Percentiles rank a stretch among this genome's conserved stretches.
These are phyloP conservation scores for Hydrocynus forskahlii DNA, from an alignment of 2,797 vertebrate species.

Conservation along the genomic window DNA sequence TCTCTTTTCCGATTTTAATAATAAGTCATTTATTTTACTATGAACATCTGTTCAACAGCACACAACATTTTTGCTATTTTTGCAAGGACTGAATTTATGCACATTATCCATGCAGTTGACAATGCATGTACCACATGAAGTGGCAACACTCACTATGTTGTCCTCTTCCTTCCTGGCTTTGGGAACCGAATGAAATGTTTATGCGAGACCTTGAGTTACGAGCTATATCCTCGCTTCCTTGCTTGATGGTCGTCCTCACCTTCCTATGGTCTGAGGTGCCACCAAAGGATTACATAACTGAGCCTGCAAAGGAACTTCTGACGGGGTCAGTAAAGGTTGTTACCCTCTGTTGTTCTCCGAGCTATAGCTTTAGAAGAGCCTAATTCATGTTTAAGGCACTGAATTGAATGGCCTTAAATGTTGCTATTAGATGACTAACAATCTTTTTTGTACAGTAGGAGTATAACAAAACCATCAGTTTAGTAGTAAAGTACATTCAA, in stretches of 20 bases:
- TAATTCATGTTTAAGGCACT: not conserved
- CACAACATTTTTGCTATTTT: not conserved
- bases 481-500: no score
- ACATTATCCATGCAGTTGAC: not conserved
- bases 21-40: no score
- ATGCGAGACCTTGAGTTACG: constrained; percentile 36
- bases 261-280: not conserved
- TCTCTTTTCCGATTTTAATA: no score
- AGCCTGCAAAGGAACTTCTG: constrained; percentile 5
- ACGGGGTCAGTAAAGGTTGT: constrained; percentile 2
- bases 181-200: constrained; percentile 36
- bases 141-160: constrained; percentile 1
- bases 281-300: constrained; percentile 24
- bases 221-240: constrained; percentile 22
- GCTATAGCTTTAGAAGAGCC: not conserved
- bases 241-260: constrained; percentile 19
- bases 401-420: not conserved
- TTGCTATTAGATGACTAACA: no score
- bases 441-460: no score
- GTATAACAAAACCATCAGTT: no score
- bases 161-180: constrained; percentile 50
- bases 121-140: not conserved
- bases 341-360: not conserved
- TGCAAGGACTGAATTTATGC: not conserved
- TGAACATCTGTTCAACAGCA: no score